A percentile compares a stretch with the other conserved stretches of the same genome.
Evolutionary conservation across 1,140 invertebrate genomes (phyloP).

Genomic region (Leptestheria dahalacensis): DNA sequence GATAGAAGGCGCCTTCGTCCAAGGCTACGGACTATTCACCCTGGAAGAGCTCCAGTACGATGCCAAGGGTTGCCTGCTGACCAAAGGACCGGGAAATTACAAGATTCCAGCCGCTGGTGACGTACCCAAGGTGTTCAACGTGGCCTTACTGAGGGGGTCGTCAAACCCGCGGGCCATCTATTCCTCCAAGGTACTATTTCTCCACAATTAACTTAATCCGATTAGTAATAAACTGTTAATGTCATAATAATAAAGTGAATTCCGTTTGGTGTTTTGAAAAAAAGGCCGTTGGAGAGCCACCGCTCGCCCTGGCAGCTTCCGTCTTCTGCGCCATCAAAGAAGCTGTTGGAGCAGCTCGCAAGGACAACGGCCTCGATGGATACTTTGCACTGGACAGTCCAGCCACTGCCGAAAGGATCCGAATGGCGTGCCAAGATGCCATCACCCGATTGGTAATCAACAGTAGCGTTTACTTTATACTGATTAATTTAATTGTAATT

Average conservation of each 20-base stretch:
- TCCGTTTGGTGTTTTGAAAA: too few species aligned
- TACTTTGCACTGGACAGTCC: conserved; percentile 69
- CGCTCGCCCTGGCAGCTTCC: conserved; percentile 71
- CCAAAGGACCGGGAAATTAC: conserved; percentile 78
- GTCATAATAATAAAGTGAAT: too few species aligned
- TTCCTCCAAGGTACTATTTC: conserved; percentile 69
- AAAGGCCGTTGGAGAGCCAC: conserved; percentile 87
- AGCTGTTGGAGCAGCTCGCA: conserved; percentile 62
- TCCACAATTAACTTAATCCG: too few species aligned
- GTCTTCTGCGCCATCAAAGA: conserved; percentile 83
- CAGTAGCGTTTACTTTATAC: too few species aligned
- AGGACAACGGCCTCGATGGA: conserved; percentile 42
- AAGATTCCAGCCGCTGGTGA: conserved; percentile 78
- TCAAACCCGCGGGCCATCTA: conserved; percentile 79
- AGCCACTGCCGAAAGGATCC: conserved; percentile 73
- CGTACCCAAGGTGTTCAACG: conserved; percentile 82
- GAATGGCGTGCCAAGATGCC: conserved; percentile 75
- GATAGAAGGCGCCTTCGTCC: conserved; percentile 84
- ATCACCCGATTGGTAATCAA: conserved; percentile 61
- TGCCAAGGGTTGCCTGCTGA: conserved; percentile 50
- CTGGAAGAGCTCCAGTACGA: conserved; percentile 80
- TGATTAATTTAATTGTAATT: too few species aligned
- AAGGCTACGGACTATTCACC: conserved; percentile 82
- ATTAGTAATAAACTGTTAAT: background rate
- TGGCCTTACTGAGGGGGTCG: conserved; percentile 70